Conservation (phyloP, 30 jellyfish, hydroid and myxozoan genomes). For the Turritopsis dohrnii region DNA sequence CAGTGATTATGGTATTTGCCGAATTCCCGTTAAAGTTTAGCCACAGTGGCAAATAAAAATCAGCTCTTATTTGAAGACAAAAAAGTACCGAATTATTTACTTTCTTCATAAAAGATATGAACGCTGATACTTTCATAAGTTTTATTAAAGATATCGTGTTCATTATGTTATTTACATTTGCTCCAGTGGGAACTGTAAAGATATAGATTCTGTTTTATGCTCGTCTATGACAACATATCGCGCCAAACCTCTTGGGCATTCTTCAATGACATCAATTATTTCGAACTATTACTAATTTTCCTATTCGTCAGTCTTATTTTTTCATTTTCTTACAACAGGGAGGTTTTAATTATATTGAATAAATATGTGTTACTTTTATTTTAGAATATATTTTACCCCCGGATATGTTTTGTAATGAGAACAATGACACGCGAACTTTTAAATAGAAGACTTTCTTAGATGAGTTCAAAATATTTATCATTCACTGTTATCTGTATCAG, state of each 20-base stretch:
- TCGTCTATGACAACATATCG: background rate
- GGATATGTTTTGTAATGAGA: background rate
- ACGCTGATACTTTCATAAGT: background rate
- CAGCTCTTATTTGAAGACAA: background rate
- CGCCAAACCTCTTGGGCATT: background rate
- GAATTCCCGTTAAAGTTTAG: background rate
- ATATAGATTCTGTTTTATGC: background rate
- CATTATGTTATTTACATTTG: background rate
- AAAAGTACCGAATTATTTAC: background rate
- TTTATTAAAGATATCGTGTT: background rate
- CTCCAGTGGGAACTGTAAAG: background rate
- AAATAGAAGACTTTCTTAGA: background rate
- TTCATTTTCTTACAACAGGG: background rate
- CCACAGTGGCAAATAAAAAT: background rate
- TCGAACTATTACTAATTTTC: background rate
- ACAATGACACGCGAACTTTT: slow-evolving; percentile 13
- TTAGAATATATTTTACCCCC: slow-evolving; percentile 1
- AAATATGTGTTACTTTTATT: background rate
- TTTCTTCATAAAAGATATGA: background rate
- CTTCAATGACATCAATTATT: background rate
- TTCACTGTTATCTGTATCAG: background rate
- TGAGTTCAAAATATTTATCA: background rate
- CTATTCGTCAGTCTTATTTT: background rate
- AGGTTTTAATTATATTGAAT: background rate
- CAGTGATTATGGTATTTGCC: background rate